These are phyloP conservation scores for Uloborus plumipes DNA, from an alignment of 2,888 invertebrate species.

Conservation along the genomic window DNA sequence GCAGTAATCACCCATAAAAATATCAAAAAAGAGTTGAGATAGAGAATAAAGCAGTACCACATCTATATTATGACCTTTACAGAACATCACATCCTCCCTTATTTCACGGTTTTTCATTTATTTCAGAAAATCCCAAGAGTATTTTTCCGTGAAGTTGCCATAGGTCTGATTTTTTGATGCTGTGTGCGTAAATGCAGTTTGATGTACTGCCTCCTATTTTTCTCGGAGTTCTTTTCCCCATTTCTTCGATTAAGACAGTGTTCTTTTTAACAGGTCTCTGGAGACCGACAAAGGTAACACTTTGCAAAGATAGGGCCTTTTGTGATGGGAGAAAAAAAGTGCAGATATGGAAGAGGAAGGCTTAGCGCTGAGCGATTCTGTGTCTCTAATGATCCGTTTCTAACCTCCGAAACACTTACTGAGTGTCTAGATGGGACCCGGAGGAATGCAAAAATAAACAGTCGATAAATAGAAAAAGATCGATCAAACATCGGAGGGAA, in stretches of 20 bases:
- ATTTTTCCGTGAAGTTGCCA: neutral
- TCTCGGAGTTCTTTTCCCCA: neutral
- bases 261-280: conserved; percentile 46
- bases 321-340: no score
- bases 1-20: conserved; percentile 10
- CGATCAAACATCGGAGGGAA: no score
- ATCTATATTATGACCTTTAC: conserved; percentile 6
- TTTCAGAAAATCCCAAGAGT: conserved; percentile 27
- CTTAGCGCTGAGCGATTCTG: neutral
- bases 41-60: conserved; percentile 16
- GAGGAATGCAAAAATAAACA: no score
- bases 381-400: conserved; percentile 49
- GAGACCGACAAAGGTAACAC: conserved; percentile 12
- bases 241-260: conserved; percentile 42
- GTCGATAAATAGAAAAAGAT: no score
- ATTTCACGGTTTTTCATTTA: conserved; percentile 42
- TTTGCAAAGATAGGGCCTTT: neutral
- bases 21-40: conserved; percentile 1
- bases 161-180: conserved; percentile 1
- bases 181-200: conserved; percentile 33
- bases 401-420: neutral
- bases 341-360: conserved; percentile 38
- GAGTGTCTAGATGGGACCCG: no score
- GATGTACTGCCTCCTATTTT: conserved; percentile 2
- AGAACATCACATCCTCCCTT: conserved; percentile 37